phyloP scores from a whole-genome alignment of 1,140 invertebrate species.

The Drosophila yakuba region DNA sequence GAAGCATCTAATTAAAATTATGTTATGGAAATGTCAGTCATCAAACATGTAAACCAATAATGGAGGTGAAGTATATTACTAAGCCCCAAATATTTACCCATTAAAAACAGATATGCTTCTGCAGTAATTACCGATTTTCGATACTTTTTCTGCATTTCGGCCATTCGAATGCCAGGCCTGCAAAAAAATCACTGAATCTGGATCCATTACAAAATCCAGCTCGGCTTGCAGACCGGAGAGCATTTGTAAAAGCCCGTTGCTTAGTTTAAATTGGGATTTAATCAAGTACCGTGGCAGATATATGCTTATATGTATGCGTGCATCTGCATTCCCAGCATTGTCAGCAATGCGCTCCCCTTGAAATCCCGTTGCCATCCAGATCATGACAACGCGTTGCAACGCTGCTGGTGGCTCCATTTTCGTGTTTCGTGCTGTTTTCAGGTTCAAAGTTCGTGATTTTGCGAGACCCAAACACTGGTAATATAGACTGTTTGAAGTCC shows the following conservation, averaged over 20 bases:
- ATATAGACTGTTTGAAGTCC: slow-evolving; percentile 34
- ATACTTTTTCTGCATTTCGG: neutral
- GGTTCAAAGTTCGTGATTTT: slow-evolving; percentile 33
- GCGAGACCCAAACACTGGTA: slow-evolving; percentile 47
- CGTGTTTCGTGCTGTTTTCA: slow-evolving; percentile 16
- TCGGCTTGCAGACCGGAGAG: slow-evolving; percentile 20
- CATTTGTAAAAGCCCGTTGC: slow-evolving; percentile 32
- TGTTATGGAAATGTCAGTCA: too few relatives aligned
- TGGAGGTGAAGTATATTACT: too few relatives aligned
- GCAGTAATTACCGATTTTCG: neutral
- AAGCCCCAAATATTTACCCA: neutral
- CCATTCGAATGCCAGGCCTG: neutral
- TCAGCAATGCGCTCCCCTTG: neutral
- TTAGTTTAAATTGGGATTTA: slow-evolving; percentile 65
- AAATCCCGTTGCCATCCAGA: neutral
- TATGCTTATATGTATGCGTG: slow-evolving; percentile 20
- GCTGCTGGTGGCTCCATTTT: slow-evolving; percentile 27
- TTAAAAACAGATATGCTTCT: neutral
- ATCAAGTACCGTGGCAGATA: slow-evolving; percentile 58
- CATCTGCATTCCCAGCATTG: slow-evolving; percentile 1
- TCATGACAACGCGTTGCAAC: slow-evolving; percentile 32
- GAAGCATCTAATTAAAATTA: too few relatives aligned
- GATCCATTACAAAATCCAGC: neutral
- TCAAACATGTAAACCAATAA: too few relatives aligned
- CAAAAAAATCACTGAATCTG: neutral